Evolutionary conservation across 2,113 vertebrate species (phyloP), one percentile per base, ranked within the genome.

Genomic region (Haemorhous mexicanus): DNA sequence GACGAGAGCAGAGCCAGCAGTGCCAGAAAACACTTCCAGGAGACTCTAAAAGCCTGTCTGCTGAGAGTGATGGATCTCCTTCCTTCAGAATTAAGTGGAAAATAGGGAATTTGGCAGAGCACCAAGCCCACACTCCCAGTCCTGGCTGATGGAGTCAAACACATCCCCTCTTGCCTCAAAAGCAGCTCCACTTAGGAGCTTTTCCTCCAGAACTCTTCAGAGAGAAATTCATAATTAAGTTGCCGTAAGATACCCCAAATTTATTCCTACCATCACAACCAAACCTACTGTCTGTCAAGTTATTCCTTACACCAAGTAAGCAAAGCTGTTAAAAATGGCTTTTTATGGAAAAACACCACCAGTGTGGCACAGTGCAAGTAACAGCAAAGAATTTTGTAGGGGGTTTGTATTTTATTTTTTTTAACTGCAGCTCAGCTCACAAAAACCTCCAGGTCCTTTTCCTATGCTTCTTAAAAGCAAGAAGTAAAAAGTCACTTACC

Each of bases 401-500:
- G 12, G 10, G 4, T 13, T 41, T 35, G 37, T 11, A 56, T 18
- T 32, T 37, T 21, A 18, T 32, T 22, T 13, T 32, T 37, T 91
- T 81, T 23, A 47, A 77, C 32, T 2, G 32, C 83, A 70, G 35
- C 21, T 52, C 35, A 63, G 87, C 47, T 43, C 27, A 26, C 44
- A 73, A 39, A 37, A 32, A 61, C 5, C 44, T 53, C 11, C 32
- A 37, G 23, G 9, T 20, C 27, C 62, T 66, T 32, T 28, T 13
- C 50, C 27, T 13, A 2, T 2, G 13, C 33, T 63, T 6, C 32
- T 47, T 39, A 56, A 74, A 67, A 47, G 27, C 41, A 52, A 33
- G 61, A 58, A 63, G 47, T 3, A 35, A 85, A 22, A 66, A 19
- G 24, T 44, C 62, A 96, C 98, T 59, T 96, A 99, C 99, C 99